Evolutionary conservation across 2,797 vertebrate genomes (phyloP), one percentile per base, ranked within the genome.

Genomic region (Hypotaenidia philippensis): DNA sequence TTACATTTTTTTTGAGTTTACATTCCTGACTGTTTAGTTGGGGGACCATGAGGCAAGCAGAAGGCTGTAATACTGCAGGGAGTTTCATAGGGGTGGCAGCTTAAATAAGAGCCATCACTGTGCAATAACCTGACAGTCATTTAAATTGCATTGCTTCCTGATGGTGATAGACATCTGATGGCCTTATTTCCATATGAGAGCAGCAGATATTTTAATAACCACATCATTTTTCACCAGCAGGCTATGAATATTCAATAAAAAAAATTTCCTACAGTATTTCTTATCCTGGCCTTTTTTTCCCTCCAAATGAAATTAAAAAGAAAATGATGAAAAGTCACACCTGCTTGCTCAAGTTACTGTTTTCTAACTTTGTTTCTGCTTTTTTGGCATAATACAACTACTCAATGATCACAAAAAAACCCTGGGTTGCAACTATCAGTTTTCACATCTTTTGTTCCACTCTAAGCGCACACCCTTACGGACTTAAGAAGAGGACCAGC

Each of bases 201-300:
- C 56, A 82, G 26, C 13, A 63, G 56, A 40, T 69, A 66, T 74
- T 93, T 93, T 88, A 87, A 92, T 86, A 87, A 61, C 8, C 20
- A 8, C 3, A 1, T 64, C 8, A 40, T 86, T 93, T 90, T 70
- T 93, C 71, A 68, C 55, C 59, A 90, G 22, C 77, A 79, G 80
- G 47, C 22, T 72, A 86, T 83, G 80, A 90, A 90, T 93, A 91
- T 86, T 88, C 65, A 82, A 25, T 40, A 34, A 50, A 40, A 40
- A 84, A 3, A 27, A 77, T 64, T 75, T 76, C 34, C 31, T 72
- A 8, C 49, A 59, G 2, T 81, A 44, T 83, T 94, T 89, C 71
- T 81, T 41, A 38, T 26, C 26, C 5, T 55, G 45, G 18, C 5
- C 19, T 82, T 86, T 82, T 61, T 52, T 47, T 10, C 36, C 4